Evolutionary conservation across 2,113 vertebrate genomes (phyloP).

Genomic region (Boleophthalmus pectinirostris): DNA sequence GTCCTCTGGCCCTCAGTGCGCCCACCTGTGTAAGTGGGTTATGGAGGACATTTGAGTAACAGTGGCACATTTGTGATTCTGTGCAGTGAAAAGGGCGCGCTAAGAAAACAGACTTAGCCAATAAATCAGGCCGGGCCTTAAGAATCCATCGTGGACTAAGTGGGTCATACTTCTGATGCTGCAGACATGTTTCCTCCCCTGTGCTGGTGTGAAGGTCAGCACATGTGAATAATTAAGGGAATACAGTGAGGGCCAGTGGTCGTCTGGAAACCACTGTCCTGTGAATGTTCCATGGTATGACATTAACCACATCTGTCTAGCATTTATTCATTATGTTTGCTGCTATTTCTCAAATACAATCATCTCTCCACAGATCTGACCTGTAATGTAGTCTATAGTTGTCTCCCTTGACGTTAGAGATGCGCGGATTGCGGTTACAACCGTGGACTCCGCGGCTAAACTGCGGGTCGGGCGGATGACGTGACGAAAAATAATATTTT

Average conservation of each 20-base stretch:
- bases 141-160: constrained; percentile 74
- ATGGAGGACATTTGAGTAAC: constrained; percentile 51
- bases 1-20: constrained; percentile 33
- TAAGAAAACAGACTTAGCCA: constrained; percentile 67
- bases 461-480: too few relatives aligned
- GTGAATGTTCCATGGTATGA: neutral
- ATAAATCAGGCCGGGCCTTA: constrained; percentile 76
- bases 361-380: too few relatives aligned
- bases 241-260: constrained; percentile 30
- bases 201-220: constrained; percentile 54
- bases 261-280: constrained; percentile 11
- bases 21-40: constrained; percentile 73
- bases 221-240: constrained; percentile 24
- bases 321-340: too few relatives aligned
- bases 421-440: too few relatives aligned
- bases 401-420: too few relatives aligned
- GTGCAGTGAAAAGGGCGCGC: constrained; percentile 62
- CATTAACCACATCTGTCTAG: too few relatives aligned
- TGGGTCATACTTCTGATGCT: constrained; percentile 77
- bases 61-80: constrained; percentile 34
- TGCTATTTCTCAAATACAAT: too few relatives aligned
- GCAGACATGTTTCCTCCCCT: constrained; percentile 38
- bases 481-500: too few relatives aligned
- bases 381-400: too few relatives aligned
- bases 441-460: too few relatives aligned